A percentile compares a stretch with the other conserved stretches of the same genome.
These are phyloP conservation scores for Chromoteleia sp. DNA, from an alignment of 2,888 invertebrate genomes.

Conservation along the genomic window DNA sequence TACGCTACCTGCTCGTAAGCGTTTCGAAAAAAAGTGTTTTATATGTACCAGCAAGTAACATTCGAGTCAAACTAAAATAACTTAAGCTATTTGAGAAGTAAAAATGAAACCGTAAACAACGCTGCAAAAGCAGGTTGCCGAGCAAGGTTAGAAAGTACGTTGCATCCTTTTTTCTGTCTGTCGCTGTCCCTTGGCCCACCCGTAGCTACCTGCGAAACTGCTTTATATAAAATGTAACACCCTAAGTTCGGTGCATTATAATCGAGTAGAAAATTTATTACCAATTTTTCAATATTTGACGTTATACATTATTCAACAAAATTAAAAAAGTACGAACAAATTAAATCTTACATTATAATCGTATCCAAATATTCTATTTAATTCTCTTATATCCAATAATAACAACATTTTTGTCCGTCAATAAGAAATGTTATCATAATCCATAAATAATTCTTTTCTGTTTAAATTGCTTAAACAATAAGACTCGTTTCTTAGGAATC, in stretches of 20 bases:
- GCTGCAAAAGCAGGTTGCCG: conserved; percentile 50
- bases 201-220: conserved; percentile 50
- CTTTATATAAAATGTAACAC: conserved; percentile 46
- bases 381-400: no score
- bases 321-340: no score
- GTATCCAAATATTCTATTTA: no score
- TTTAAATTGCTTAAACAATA: conserved; percentile 1
- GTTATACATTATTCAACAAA: no score
- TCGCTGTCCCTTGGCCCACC: conserved; percentile 39
- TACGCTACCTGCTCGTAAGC: conserved; percentile 2
- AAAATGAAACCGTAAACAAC: conserved; percentile 57
- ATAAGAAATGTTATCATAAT: no score
- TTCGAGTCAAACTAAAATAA: conserved; percentile 20
- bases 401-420: no score
- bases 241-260: conserved; percentile 13
- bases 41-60: conserved; percentile 33
- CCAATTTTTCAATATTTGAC: conserved; percentile 9
- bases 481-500: neutral
- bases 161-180: conserved; percentile 35
- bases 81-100: conserved; percentile 27
- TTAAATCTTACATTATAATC: no score
- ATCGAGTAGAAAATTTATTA: conserved; percentile 10
- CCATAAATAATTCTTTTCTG: no score
- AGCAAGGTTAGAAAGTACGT: conserved; percentile 53
- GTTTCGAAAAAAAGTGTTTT: conserved; percentile 2